Evolutionary conservation across 1,140 invertebrate species (phyloP).

Genomic region (Antheraea mylitta): DNA sequence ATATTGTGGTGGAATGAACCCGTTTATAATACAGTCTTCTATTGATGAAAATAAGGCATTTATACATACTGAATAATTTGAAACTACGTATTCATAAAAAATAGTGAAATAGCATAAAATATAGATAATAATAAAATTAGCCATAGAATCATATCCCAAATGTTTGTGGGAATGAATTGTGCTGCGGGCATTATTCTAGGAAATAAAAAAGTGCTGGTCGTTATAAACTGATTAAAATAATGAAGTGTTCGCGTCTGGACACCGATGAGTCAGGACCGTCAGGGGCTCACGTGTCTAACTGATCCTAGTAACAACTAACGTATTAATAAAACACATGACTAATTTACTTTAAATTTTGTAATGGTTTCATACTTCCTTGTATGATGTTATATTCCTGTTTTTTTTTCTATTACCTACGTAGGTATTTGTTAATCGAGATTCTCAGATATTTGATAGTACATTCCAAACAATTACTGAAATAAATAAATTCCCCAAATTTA

Average conservation of each 20-base stretch:
- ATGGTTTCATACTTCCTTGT: slow-evolving; percentile 23
- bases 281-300: slow-evolving; percentile 7
- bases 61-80: too few relatives aligned
- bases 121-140: not conserved
- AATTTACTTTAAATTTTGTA: slow-evolving; percentile 22
- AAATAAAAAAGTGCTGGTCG: slow-evolving; percentile 29
- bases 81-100: too few relatives aligned
- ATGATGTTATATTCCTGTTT: slow-evolving; percentile 17
- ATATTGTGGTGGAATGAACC: too few relatives aligned
- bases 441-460: too few relatives aligned
- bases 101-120: not conserved
- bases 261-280: slow-evolving; percentile 27
- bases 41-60: too few relatives aligned
- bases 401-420: too few relatives aligned
- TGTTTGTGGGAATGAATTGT: not conserved
- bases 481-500: too few relatives aligned
- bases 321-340: slow-evolving; percentile 16
- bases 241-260: slow-evolving; percentile 29
- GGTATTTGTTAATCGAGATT: too few relatives aligned
- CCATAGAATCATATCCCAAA: not conserved
- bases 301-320: slow-evolving; percentile 13
- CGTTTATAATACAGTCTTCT: too few relatives aligned
- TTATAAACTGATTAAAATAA: slow-evolving; percentile 33
- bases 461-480: too few relatives aligned
- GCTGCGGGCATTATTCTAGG: slow-evolving; percentile 12